Conservation (phyloP, 2,888 invertebrate genomes). For the Athalia rosae region DNA sequence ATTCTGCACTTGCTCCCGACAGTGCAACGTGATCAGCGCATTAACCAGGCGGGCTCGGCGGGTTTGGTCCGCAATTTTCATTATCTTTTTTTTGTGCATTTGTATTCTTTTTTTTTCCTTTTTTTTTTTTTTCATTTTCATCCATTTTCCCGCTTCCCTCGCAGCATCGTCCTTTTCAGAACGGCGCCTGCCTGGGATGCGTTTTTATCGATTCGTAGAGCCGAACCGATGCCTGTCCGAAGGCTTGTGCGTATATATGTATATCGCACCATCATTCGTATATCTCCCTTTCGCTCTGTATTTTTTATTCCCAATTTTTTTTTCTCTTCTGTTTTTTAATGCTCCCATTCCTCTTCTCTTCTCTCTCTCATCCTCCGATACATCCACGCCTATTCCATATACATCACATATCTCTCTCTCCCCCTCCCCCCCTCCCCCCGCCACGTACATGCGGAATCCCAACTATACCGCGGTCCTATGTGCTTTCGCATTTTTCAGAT, state of each 20-base stretch:
- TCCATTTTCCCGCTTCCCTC: conserved; percentile 47
- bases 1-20: conserved; percentile 60
- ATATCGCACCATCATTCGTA: conserved; percentile 39
- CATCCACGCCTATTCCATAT: conserved; percentile 16
- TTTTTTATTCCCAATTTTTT: neutral
- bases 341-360: neutral
- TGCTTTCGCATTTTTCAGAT: conserved; percentile 18
- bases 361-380: neutral
- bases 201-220: conserved; percentile 74
- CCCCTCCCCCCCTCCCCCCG: conserved; percentile 50
- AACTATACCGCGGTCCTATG: conserved; percentile 59
- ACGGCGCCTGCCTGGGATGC: conserved; percentile 73
- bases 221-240: conserved; percentile 63
- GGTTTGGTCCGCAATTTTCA: conserved; percentile 54
- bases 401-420: conserved; percentile 61
- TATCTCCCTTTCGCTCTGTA: neutral
- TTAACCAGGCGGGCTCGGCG: conserved; percentile 65
- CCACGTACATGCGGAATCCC: conserved; percentile 51
- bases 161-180: conserved; percentile 61
- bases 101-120: conserved; percentile 56
- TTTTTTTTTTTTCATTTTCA: conserved; percentile 46
- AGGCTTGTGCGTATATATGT: conserved; percentile 59
- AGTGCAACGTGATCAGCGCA: conserved; percentile 73
- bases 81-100: conserved; percentile 65
- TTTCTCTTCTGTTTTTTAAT: neutral